Percentiles rank a stretch among this genome's conserved stretches.
phyloP scores from a whole-genome alignment of 1,140 invertebrate genomes.

The Drosophila parabipectinata region DNA sequence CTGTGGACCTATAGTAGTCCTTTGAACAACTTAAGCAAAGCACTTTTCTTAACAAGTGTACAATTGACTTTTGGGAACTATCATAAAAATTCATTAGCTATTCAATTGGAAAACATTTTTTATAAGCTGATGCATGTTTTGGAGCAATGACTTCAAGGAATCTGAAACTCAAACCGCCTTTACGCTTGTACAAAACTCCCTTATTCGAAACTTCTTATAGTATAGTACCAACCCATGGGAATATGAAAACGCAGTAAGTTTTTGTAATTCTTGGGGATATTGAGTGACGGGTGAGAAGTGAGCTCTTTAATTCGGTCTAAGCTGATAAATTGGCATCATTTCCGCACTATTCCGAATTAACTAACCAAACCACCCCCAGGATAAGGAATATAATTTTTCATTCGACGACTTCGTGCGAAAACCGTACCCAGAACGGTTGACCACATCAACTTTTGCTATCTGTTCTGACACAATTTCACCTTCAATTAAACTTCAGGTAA shows the following conservation, averaged over 20 bases:
- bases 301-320: background rate
- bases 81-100: too few relatives aligned
- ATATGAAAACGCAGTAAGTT: background rate
- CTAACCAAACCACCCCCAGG: constrained; percentile 26
- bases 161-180: too few relatives aligned
- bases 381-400: constrained; percentile 43
- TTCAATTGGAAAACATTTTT: too few relatives aligned
- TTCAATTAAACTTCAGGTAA: constrained; percentile 82
- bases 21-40: background rate
- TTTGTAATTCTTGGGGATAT: background rate
- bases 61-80: too few relatives aligned
- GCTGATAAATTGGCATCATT: constrained; percentile 7
- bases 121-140: too few relatives aligned
- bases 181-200: too few relatives aligned
- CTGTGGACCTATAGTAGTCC: background rate
- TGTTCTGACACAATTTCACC: constrained; percentile 67
- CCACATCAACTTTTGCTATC: constrained; percentile 59
- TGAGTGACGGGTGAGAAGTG: background rate
- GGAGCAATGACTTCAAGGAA: too few relatives aligned
- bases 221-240: background rate
- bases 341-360: constrained; percentile 30
- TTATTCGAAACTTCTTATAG: background rate
- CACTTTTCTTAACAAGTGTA: too few relatives aligned
- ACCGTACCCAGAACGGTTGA: constrained; percentile 51
- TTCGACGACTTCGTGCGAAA: constrained; percentile 16